A percentile compares a stretch with the other conserved stretches of the same genome.
Conservation (phyloP, 2,113 vertebrate genomes). For the Antechinus stuartii region DNA sequence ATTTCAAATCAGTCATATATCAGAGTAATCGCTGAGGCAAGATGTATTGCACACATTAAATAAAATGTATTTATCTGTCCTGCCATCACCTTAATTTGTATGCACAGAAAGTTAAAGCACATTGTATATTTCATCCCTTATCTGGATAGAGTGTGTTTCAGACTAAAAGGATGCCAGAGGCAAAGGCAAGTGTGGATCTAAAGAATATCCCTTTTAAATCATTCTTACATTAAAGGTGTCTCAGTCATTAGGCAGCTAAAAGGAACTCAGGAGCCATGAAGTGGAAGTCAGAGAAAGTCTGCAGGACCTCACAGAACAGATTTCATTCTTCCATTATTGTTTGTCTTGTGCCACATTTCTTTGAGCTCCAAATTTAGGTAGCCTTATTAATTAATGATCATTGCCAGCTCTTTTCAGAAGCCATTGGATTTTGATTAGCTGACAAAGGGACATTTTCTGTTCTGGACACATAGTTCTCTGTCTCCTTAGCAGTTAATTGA, state of each 20-base stretch:
- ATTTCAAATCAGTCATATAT: neutral
- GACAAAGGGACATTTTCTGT: slow-evolving; percentile 85
- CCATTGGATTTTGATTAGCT: slow-evolving; percentile 86
- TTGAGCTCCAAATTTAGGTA: slow-evolving; percentile 88
- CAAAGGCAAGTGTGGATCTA: slow-evolving; percentile 13
- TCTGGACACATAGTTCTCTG: slow-evolving; percentile 85
- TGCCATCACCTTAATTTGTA: slow-evolving; percentile 21
- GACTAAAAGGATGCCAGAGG: slow-evolving; percentile 7
- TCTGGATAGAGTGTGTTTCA: slow-evolving; percentile 17
- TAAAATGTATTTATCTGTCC: slow-evolving; percentile 1
- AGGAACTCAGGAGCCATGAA: slow-evolving; percentile 20
- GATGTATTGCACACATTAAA: neutral
- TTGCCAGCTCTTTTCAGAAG: slow-evolving; percentile 87
- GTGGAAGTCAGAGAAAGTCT: slow-evolving; percentile 37
- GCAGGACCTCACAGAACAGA: slow-evolving; percentile 18
- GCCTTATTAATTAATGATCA: slow-evolving; percentile 90
- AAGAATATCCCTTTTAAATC: slow-evolving; percentile 30
- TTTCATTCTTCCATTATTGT: slow-evolving; percentile 75
- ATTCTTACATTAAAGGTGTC: slow-evolving; percentile 15
- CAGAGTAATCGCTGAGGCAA: neutral
- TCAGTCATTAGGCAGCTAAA: slow-evolving; percentile 61
- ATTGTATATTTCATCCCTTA: neutral
- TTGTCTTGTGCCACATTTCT: slow-evolving; percentile 77
- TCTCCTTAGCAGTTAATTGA: slow-evolving; percentile 94
- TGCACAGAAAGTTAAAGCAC: neutral